Percentiles rank a stretch among this genome's conserved stretches.
Evolutionary conservation across 2,888 invertebrate genomes (phyloP).

Genomic region (Dorcus hopei): DNA sequence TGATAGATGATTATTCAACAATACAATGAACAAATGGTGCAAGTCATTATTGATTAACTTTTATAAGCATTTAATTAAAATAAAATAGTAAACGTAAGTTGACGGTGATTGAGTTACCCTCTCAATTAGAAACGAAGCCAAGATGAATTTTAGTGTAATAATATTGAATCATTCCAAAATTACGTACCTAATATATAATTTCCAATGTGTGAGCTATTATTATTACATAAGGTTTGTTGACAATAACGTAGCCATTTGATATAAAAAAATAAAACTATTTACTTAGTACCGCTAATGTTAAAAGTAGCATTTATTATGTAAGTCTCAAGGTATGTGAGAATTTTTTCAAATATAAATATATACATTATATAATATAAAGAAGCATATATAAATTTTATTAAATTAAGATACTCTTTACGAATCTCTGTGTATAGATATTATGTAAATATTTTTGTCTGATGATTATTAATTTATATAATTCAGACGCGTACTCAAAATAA

Average conservation of each 20-base stretch:
- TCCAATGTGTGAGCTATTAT: slow-evolving; percentile 45
- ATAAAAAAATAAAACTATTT: slow-evolving; percentile 41
- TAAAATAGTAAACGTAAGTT: slow-evolving; percentile 18
- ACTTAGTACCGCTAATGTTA: slow-evolving; percentile 42
- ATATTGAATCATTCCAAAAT: slow-evolving; percentile 48
- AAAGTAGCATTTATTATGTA: slow-evolving; percentile 49
- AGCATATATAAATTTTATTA: slow-evolving; percentile 24
- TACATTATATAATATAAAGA: slow-evolving; percentile 37
- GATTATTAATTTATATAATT: slow-evolving; percentile 6
- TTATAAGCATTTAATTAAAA: slow-evolving; percentile 47
- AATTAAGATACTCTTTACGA: slow-evolving; percentile 41
- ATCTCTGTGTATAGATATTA: slow-evolving; percentile 45
- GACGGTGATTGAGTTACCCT: slow-evolving; percentile 45
- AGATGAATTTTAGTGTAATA: slow-evolving; percentile 10
- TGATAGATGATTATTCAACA: slow-evolving; percentile 37
- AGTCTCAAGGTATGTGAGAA: slow-evolving; percentile 44
- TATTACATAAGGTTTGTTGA: slow-evolving; percentile 48
- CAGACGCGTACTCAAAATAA: slow-evolving; percentile 10
- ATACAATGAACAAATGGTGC: slow-evolving; percentile 53
- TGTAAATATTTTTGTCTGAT: slow-evolving; percentile 36
- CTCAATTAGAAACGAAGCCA: slow-evolving; percentile 24
- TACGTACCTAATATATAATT: slow-evolving; percentile 49
- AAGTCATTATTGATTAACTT: slow-evolving; percentile 41
- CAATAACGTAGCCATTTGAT: slow-evolving; percentile 52
- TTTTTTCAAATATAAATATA: slow-evolving; percentile 37